Evolutionary conservation across 2,797 vertebrate genomes (phyloP), one percentile per base, ranked within the genome.

Genomic region (Tamandua tetradactyla): DNA sequence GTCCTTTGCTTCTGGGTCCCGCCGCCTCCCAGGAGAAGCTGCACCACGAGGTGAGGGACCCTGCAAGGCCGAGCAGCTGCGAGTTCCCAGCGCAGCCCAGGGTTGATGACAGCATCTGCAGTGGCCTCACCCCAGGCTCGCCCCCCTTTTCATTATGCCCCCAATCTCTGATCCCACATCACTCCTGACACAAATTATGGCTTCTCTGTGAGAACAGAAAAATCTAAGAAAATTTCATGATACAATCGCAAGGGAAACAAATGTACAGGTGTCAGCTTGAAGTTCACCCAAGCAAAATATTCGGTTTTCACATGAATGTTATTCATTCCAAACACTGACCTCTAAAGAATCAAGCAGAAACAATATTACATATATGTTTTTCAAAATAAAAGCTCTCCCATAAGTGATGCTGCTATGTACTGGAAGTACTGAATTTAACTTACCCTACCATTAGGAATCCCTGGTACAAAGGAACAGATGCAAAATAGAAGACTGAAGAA

Each of bases 371-470:
- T 14, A 44, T 2, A 13, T 4, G 7, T 7, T 37, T 35, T 64
- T 37, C 55, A 61, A 80, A 47, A 68, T n/a, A 55, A 74, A 79
- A 69, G 32, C 68, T 64, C 44, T 17, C 49, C 62, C 75, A 37
- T 62, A 76, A 0, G 18, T n/a, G 42, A 88, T 66, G 64, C 59
- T 89, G 87, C 32, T 22, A 78, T 66, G 17, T 23, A 88, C 3
- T 0, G 0, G 69, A 94, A 84, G 37, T 85, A 42, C 44, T 95
- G 84, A 57, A 72, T 72, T 79, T 84, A 76, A 99, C 99, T 95
- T 98, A 99, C 99, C 99, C 99, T 22, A 99, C 99, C 99, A 99
- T 99, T 98, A 99, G 99, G 98, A 99, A 99, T 44, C 99, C 99
- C 98, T 99, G 99, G 98, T 99, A 99, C 97, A 99, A 98, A 35